phyloP scores from a whole-genome alignment of 2,888 invertebrate genomes.

The Heteromurus nitidus region DNA sequence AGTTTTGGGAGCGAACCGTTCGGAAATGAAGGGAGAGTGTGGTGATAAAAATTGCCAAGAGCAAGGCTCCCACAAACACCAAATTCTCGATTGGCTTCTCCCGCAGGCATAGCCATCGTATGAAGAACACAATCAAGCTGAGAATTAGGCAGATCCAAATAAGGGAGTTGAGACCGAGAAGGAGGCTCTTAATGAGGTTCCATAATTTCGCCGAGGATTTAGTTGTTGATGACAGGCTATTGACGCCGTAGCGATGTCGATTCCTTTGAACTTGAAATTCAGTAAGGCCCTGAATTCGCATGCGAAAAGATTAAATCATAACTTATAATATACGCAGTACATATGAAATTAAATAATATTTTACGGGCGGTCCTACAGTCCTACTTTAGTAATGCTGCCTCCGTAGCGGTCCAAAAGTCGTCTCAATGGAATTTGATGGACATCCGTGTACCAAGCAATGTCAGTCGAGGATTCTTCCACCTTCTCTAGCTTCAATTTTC shows the following conservation, averaged over 20 bases:
- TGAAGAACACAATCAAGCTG: constrained; percentile 33
- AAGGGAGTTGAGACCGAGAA: constrained; percentile 58
- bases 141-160: constrained; percentile 63
- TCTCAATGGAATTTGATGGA: constrained; percentile 53
- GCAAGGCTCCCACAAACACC: constrained; percentile 36
- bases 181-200: constrained; percentile 38
- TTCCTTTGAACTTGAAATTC: constrained; percentile 49
- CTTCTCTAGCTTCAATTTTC: constrained; percentile 50
- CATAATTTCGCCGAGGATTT: constrained; percentile 1
- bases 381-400: constrained; percentile 45
- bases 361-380: not conserved
- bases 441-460: constrained; percentile 53
- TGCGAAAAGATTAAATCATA: not conserved
- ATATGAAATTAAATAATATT: not conserved
- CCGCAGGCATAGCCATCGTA: constrained; percentile 39
- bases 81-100: constrained; percentile 41
- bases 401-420: constrained; percentile 55
- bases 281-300: constrained; percentile 30
- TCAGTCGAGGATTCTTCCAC: constrained; percentile 31
- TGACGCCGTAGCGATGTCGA: constrained; percentile 49
- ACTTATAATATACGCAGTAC: not conserved
- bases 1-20: constrained; percentile 30
- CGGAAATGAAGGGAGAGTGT: constrained; percentile 60
- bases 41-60: constrained; percentile 37
- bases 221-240: constrained; percentile 5